Evolutionary conservation across 2,797 vertebrate genomes (phyloP), one percentile per base, ranked within the genome.

Genomic region (Microcaecilia unicolor): DNA sequence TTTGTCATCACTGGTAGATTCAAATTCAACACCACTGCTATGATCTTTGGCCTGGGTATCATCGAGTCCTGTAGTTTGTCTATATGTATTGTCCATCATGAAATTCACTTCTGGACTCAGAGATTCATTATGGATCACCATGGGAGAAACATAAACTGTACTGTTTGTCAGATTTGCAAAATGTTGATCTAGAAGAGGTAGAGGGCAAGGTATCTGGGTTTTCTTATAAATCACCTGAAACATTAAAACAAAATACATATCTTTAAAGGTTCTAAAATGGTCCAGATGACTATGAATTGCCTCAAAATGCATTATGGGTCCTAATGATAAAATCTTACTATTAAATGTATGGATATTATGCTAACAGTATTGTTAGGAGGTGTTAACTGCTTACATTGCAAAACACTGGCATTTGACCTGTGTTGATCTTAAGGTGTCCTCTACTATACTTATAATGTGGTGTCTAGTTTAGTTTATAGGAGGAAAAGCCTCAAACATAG

Each of bases 191-290:
- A 92, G 67, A 55, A 83, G 20, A 1, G 91, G 89, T 6, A 98
- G 76, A 16, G 96, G 94, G 52, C 96, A 98, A 0, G 91, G 83
- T 34, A 98, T 81, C 64, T 90, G 87, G 15, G 79, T 91, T 74
- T 94, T 99, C 74, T 98, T 97, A 51, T 96, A 97, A 59, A 98
- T 97, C 35, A 99, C 46, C 96, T 99, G 54, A 17, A 52, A 34
- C 25, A 63, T 28, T 18, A 26, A 32, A 25, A 13, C 11, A 7
- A 26, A 2, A 12, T 15, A 23, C 22, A 22, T 23, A 15, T 8
- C 27, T 27, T 25, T 10, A 18, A 25, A n/a, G n/a, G n/a, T n/a
- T n/a, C n/a, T n/a, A n/a, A n/a, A n/a, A n/a, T n/a, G n/a, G n/a
- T n/a, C n/a, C n/a, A n/a, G n/a, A n/a, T n/a, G n/a, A n/a, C n/a